Evolutionary conservation across 2,797 vertebrate species (phyloP), one percentile per base, ranked within the genome.

Genomic region (Saxicola maurus): DNA sequence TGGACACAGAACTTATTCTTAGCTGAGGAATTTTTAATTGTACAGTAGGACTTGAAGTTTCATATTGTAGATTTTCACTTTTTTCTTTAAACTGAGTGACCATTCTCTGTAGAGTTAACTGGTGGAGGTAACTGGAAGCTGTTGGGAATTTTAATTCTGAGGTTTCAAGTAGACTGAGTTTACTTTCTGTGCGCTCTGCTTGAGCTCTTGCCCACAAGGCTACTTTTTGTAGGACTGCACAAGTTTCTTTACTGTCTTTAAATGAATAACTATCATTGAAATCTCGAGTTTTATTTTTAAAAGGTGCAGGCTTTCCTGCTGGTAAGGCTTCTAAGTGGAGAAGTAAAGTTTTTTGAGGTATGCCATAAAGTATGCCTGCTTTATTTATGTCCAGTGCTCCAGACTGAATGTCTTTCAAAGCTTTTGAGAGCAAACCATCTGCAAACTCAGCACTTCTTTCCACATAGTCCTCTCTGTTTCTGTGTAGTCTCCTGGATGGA

Each of bases 391-490:
- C 98, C 98, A 99, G 98, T 97, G 98, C 98, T 97, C 99, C 99
- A 98, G 99, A 99, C 97, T 98, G 98, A 98, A 99, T 98, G 97
- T 99, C 99, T 98, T 99, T 99, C 98, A 99, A 98, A 97, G 99
- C 99, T 98, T 99, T 99, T 97, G 99, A 99, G 97, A 99, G 98
- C 98, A 99, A 98, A 97, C 99, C 98, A 97, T 99, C 98, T 97
- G 99, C 99, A 98, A 99, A 98, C 98, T 99, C 98, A 98, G 98
- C 98, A 98, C 98, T 99, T 98, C 99, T 98, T 98, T 99, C 98
- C 98, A 98, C 98, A 98, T 98, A 99, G 98, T 99, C 98, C 96
- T 98, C 97, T 97, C 96, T 97, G 97, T 98, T 98, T 98, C 98
- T 99, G 98, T 98, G 98, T 97, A 98, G 98, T 98, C 98, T 99